phyloP scores from a whole-genome alignment of 2,113 vertebrate species.

The Carassius auratus region DNA sequence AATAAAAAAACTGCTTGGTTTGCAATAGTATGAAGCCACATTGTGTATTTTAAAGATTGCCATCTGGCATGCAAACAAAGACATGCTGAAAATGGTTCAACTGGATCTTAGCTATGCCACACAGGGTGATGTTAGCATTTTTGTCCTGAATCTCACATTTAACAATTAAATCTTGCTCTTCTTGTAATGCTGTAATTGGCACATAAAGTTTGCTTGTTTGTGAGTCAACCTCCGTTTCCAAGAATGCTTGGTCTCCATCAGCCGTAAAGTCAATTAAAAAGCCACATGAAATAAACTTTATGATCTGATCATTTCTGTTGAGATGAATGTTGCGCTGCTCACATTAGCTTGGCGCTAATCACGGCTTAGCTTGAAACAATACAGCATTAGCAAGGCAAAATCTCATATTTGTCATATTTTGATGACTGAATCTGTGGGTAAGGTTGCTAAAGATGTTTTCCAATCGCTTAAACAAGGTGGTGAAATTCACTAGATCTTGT shows the following conservation, averaged over 20 bases:
- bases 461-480: too few relatives aligned
- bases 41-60: neutral
- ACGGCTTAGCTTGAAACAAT: slow-evolving; percentile 1
- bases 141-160: slow-evolving; percentile 29
- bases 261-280: slow-evolving; percentile 34
- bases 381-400: neutral
- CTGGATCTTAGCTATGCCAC: slow-evolving; percentile 7
- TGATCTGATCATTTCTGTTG: slow-evolving; percentile 34
- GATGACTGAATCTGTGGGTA: neutral
- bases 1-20: neutral
- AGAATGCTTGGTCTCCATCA: slow-evolving; percentile 17
- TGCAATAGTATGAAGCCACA: neutral
- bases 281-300: slow-evolving; percentile 46
- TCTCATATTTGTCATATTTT: neutral
- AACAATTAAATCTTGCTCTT: slow-evolving; percentile 21
- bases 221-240: slow-evolving; percentile 16
- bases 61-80: neutral
- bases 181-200: slow-evolving; percentile 47
- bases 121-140: slow-evolving; percentile 42
- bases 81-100: neutral
- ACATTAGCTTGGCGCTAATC: neutral
- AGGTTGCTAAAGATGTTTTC: neutral
- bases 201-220: slow-evolving; percentile 50
- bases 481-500: neutral
- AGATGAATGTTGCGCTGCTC: neutral